Percentiles rank a stretch among this genome's conserved stretches.
phyloP scores from a whole-genome alignment of 2,113 vertebrate species.

The Calonectris borealis region DNA sequence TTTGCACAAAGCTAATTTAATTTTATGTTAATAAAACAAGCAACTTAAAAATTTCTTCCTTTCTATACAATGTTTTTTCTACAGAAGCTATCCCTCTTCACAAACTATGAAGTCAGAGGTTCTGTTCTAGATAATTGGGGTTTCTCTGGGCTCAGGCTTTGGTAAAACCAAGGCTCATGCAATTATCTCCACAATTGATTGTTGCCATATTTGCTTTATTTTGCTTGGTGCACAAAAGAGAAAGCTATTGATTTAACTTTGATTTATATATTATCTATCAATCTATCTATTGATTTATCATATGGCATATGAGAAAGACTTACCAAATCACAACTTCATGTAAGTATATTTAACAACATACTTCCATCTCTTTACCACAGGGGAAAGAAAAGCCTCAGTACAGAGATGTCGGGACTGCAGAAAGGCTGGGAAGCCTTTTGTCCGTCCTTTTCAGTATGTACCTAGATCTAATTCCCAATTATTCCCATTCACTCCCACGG shows the following conservation, averaged over 20 bases:
- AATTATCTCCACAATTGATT: not conserved
- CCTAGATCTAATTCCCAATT: not conserved
- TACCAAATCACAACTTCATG: not conserved
- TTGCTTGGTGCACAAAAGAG: not conserved
- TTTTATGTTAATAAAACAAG: not conserved
- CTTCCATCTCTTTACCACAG: not conserved
- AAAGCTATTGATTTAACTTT: not conserved
- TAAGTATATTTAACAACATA: not conserved
- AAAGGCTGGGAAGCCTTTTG: not conserved
- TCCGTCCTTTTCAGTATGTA: not conserved
- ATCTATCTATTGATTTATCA: not conserved
- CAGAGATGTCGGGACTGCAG: not conserved
- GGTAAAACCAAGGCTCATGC: not conserved
- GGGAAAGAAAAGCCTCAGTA: not conserved
- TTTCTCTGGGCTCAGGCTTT: not conserved
- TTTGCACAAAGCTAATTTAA: not conserved
- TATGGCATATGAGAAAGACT: not conserved
- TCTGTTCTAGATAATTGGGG: not conserved
- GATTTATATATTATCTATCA: too few species aligned
- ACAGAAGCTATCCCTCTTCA: not conserved
- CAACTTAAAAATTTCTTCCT: not conserved
- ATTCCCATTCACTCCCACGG: not conserved
- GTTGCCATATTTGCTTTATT: not conserved
- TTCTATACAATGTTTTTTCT: not conserved
- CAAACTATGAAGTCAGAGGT: not conserved